Percentiles rank a stretch among this genome's conserved stretches.
Conservation (phyloP, 2,797 vertebrate genomes). For the Xyrichtys novacula region DNA sequence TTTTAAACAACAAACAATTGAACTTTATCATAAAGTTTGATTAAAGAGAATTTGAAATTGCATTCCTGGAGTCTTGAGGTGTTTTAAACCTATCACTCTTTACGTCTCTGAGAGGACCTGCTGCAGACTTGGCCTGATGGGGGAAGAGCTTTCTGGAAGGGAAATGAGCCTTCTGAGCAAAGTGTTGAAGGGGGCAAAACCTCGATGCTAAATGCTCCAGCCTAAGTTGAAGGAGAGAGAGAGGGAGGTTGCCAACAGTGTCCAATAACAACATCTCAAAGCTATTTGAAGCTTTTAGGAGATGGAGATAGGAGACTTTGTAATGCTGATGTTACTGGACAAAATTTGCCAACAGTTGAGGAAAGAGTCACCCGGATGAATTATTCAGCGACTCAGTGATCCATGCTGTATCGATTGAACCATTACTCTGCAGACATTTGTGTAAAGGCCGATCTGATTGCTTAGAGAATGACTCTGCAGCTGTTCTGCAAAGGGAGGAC, state of each 20-base stretch:
- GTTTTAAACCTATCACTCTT: conserved; percentile 17
- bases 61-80: neutral
- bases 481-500: conserved; percentile 9
- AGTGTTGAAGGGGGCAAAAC: conserved; percentile 4
- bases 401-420: conserved; percentile 34
- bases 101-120: conserved; percentile 22
- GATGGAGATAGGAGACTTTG: conserved; percentile 26
- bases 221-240: conserved; percentile 50
- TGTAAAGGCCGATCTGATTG: neutral
- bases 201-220: conserved; percentile 28
- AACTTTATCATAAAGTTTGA: no score
- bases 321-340: conserved; percentile 32
- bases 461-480: neutral
- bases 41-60: no score
- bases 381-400: conserved; percentile 50
- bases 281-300: conserved; percentile 50
- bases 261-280: conserved; percentile 36
- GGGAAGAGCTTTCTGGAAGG: conserved; percentile 58
- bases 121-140: conserved; percentile 18
- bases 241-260: conserved; percentile 23
- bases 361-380: conserved; percentile 34
- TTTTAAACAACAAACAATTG: no score
- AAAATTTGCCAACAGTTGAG: conserved; percentile 30
- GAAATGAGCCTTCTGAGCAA: conserved; percentile 22
- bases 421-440: conserved; percentile 23